Percentiles rank a stretch among this genome's conserved stretches.
Evolutionary conservation across 2,888 invertebrate genomes (phyloP).

Genomic region (Plagiodera versicolora): DNA sequence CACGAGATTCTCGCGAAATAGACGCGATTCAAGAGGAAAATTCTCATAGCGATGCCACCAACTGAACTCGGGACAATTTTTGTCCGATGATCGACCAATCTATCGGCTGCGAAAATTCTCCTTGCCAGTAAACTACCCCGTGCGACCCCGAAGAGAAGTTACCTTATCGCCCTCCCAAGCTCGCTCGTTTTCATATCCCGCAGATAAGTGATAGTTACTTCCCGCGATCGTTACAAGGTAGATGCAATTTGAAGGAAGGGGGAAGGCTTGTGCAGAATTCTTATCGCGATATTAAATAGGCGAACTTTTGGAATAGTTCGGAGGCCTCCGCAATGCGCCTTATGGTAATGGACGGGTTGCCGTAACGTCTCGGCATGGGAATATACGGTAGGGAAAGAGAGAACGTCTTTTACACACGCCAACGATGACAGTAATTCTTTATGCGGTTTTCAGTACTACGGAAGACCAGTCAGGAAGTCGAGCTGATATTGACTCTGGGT

Average conservation of each 20-base stretch:
- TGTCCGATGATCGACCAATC: too few species aligned
- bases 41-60: too few species aligned
- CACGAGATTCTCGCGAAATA: background rate
- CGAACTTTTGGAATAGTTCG: constrained; percentile 41
- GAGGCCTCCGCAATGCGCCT: constrained; percentile 41
- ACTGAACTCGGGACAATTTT: too few species aligned
- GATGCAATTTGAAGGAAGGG: constrained; percentile 24
- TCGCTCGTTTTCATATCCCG: background rate
- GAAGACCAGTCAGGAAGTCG: background rate
- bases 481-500: too few species aligned
- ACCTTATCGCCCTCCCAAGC: background rate
- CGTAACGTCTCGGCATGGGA: constrained; percentile 28
- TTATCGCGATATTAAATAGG: constrained; percentile 42
- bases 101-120: too few species aligned
- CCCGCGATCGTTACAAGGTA: constrained; percentile 25
- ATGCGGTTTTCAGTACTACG: constrained; percentile 15
- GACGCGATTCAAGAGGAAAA: too few species aligned
- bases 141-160: too few species aligned
- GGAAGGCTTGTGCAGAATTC: constrained; percentile 35
- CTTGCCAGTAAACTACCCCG: too few species aligned
- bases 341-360: constrained; percentile 43
- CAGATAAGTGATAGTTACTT: constrained; percentile 25
- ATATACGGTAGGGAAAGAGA: constrained; percentile 22
- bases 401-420: constrained; percentile 20
- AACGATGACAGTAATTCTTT: constrained; percentile 24